These are phyloP conservation scores for Cepaea hortensis DNA, from an alignment of 2,888 invertebrate species.

Conservation along the genomic window DNA sequence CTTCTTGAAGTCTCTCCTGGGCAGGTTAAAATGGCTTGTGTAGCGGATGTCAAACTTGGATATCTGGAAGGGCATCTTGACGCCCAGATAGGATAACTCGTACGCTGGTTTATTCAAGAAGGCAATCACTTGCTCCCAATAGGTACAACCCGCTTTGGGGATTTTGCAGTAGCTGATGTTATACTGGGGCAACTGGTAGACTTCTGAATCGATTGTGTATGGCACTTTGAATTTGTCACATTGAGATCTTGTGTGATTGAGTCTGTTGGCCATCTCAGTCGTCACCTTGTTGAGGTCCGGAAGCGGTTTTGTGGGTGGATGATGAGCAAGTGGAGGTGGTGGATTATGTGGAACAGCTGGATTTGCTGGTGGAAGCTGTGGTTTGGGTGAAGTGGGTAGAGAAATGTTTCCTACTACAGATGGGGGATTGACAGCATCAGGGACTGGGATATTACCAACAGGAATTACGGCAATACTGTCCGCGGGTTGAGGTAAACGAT, in stretches of 20 bases:
- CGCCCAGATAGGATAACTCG: conserved; percentile 34
- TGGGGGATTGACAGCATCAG: neutral
- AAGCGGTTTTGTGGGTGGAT: conserved; percentile 12
- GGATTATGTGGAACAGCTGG: neutral
- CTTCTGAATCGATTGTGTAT: conserved; percentile 32
- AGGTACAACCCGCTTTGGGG: conserved; percentile 44
- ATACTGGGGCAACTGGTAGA: conserved; percentile 29
- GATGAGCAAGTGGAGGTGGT: neutral
- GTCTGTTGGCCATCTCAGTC: conserved; percentile 8
- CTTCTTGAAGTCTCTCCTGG: conserved; percentile 17
- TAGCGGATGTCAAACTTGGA: conserved; percentile 48
- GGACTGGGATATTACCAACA: too few relatives aligned
- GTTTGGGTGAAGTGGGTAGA: too few relatives aligned
- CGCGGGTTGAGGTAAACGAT: neutral
- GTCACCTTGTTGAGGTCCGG: conserved; percentile 33
- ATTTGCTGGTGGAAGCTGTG: neutral
- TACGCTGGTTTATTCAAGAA: conserved; percentile 32
- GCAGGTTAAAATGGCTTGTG: conserved; percentile 49
- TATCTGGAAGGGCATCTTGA: conserved; percentile 45
- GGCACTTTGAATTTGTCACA: conserved; percentile 43
- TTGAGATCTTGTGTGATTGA: conserved; percentile 21
- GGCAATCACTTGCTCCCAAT: conserved; percentile 45
- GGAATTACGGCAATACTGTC: neutral
- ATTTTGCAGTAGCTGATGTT: conserved; percentile 47
- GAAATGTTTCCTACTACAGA: neutral